Conservation (phyloP, 2,113 vertebrate genomes). For the Hemiscyllium ocellatum region DNA sequence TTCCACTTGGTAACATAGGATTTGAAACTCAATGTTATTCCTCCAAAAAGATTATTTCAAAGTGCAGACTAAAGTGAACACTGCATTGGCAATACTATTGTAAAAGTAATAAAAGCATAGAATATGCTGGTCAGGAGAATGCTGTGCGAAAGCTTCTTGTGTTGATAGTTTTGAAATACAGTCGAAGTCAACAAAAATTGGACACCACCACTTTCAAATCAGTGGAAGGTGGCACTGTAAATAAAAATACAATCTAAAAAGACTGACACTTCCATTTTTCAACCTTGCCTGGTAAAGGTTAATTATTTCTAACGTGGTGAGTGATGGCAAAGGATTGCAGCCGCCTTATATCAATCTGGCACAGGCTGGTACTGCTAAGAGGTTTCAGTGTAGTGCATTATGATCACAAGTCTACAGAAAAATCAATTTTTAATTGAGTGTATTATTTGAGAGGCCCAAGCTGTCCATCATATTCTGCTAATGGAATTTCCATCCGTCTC, state of each 20-base stretch:
- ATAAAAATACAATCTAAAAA: slow-evolving; percentile 38
- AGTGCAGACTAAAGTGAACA: not conserved
- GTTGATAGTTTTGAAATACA: slow-evolving; percentile 37
- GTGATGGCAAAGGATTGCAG: slow-evolving; percentile 33
- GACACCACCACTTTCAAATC: slow-evolving; percentile 37
- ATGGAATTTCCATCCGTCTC: slow-evolving; percentile 51
- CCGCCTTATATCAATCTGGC: slow-evolving; percentile 37
- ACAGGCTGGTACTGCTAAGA: slow-evolving; percentile 38
- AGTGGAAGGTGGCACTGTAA: slow-evolving; percentile 37
- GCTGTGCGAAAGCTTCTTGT: not conserved
- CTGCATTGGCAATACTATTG: not conserved
- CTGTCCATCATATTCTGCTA: slow-evolving; percentile 51
- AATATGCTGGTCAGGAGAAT: slow-evolving; percentile 29
- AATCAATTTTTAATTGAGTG: slow-evolving; percentile 65
- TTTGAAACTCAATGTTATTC: not conserved
- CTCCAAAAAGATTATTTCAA: not conserved
- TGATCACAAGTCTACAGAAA: slow-evolving; percentile 45
- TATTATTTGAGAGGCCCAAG: slow-evolving; percentile 46
- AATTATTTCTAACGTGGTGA: slow-evolving; percentile 37
- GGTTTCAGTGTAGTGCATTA: slow-evolving; percentile 45
- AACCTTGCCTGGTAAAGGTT: slow-evolving; percentile 38
- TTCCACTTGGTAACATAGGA: not conserved
- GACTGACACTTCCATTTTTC: slow-evolving; percentile 38
- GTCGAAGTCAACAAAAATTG: slow-evolving; percentile 26
- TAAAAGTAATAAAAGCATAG: slow-evolving; percentile 1